Conservation (phyloP, 2,113 vertebrate species). For the Cervus canadensis region DNA sequence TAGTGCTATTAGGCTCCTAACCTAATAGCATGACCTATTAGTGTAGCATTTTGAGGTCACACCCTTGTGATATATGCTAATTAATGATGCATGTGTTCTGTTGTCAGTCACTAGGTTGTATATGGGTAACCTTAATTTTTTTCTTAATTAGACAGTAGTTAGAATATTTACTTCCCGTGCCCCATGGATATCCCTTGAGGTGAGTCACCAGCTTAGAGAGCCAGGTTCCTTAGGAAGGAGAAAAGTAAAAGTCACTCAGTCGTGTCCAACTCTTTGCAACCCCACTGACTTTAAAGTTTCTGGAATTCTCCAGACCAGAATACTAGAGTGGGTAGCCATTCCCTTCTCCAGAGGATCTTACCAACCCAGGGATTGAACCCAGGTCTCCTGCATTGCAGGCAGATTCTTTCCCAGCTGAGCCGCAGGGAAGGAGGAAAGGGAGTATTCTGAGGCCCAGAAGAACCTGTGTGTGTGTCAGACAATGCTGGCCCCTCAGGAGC, state of each 20-base stretch:
- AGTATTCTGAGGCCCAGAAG: background rate
- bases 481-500: background rate
- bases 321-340: background rate
- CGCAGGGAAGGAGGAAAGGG: background rate
- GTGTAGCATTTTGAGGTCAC: background rate
- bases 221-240: background rate
- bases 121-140: background rate
- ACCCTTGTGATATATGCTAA: background rate
- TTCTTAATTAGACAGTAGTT: background rate
- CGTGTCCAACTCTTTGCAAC: background rate
- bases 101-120: accelerated
- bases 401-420: background rate
- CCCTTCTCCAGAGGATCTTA: background rate
- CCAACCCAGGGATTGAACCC: background rate
- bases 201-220: background rate
- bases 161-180: background rate
- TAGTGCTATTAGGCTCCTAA: too few relatives aligned
- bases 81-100: background rate
- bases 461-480: accelerated
- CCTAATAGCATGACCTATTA: accelerated
- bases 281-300: background rate
- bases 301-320: background rate
- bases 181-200: background rate
- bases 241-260: background rate
- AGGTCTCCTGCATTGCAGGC: background rate